Evolutionary conservation across 2,888 invertebrate genomes (phyloP), one percentile per base, ranked within the genome.

Genomic region (Polylopha cassiicola): DNA sequence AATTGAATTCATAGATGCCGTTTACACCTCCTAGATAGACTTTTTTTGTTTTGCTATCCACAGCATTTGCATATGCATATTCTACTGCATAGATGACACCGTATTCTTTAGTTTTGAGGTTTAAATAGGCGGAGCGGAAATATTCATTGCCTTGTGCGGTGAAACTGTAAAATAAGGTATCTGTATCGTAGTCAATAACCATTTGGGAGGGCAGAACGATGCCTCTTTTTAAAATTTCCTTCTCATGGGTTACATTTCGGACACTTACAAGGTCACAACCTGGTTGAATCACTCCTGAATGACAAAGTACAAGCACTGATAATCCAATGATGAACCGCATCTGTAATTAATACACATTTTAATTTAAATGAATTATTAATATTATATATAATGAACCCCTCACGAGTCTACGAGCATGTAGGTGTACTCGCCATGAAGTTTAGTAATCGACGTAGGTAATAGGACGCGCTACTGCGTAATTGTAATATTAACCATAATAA

Each of bases 91-190:
- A 3, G 14, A 82, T 67, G 6, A 37, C 39, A 0, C 55, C 57
- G 5, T 52, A 67, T 1, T 61, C 59, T 18, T 64, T 59, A 0
- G 64, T 73, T 37, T 71, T 70, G 1, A 80, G 43, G 43, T 70
- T 70, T 1, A 78, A 29, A 33, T 61, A 73, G 0, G 64, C 72
- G 4, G 68, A 53, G 47, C 58, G 50, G n/a, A n/a, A n/a, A n/a
- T n/a, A n/a, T n/a, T n/a, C n/a, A n/a, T n/a, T n/a, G n/a, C n/a
- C n/a, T n/a, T n/a, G n/a, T n/a, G n/a, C n/a, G n/a, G 53, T 54
- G 32, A 60, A 72, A 42, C 79, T 80, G 41, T 73, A 80, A 53
- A 74, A 80, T 15, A 81, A 33, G 1, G 58, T 66, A 34, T 72
- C 69, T 2, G 65, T 76, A n/a, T 68, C 57, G 18, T 73, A 65